Evolutionary conservation across 2,797 vertebrate genomes (phyloP), one percentile per base, ranked within the genome.

Genomic region (Chaetophractus vellerosus): DNA sequence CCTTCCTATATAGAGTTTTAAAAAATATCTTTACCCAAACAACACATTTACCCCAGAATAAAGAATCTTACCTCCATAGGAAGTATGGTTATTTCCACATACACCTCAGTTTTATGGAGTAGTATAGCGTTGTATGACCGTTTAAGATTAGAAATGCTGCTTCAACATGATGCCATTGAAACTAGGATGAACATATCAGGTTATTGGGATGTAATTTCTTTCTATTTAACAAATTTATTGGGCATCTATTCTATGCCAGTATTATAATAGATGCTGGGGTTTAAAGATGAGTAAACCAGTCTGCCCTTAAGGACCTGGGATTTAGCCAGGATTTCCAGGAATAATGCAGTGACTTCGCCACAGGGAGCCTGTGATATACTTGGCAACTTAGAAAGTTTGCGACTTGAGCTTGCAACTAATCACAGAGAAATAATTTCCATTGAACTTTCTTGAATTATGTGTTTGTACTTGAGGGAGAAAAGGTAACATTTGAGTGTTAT

Each of bases 401-500:
- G 9, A 63, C 72, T 14, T 24, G n/a, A 75, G 19, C 63, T 93
- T 93, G 71, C 64, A 55, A 88, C 61, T 82, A 31, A 90, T 75
- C 23, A 66, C 50, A 86, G 87, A 93, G 55, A 89, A 89, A 64
- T 55, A 36, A 64, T 93, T 86, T 88, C n/a, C 69, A 74, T 18
- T 11, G 50, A 5, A 87, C 18, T 75, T 76, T 91, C 41, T 52
- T 83, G 45, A 84, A 61, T 81, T 36, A 72, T 84, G 21, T 85
- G n/a, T 64, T 1, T 66, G 24, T 68, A 36, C 7, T 26, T 36
- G 16, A 81, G 59, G 63, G 33, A 78, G 16, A 38, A 85, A 41
- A 68, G 28, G 23, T 41, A 68, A 7, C 19, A 19, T 38, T 92
- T 69, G 1, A 19, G 2, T 82, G 41, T 41, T 83, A 52, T 72